phyloP scores from a whole-genome alignment of 2,113 vertebrate genomes.

The Calidris pygmaea region DNA sequence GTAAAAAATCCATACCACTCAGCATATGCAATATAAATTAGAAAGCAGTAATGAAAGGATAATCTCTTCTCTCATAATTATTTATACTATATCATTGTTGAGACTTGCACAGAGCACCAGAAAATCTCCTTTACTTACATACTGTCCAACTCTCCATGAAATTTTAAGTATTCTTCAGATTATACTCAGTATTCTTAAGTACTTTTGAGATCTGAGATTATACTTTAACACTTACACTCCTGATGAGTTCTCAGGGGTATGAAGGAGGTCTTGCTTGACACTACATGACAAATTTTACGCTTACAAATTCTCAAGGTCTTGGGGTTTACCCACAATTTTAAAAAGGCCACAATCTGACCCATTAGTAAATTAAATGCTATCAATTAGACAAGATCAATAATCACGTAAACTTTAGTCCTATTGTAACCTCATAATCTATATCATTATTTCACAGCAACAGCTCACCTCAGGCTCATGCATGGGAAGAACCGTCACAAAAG shows the following conservation, averaged over 20 bases:
- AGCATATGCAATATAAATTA: background rate
- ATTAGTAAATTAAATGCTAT: background rate
- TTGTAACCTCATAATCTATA: background rate
- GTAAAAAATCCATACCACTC: background rate
- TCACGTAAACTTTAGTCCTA: background rate
- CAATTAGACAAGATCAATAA: background rate
- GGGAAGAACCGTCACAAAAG: background rate
- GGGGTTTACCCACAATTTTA: background rate
- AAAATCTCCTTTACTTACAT: background rate
- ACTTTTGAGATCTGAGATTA: background rate
- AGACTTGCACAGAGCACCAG: background rate
- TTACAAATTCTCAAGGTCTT: background rate
- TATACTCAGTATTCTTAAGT: background rate
- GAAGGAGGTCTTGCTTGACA: background rate
- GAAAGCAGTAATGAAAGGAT: background rate
- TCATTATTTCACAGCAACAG: background rate
- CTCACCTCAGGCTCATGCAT: background rate
- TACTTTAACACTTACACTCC: background rate
- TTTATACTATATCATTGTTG: background rate
- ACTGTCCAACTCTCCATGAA: background rate
- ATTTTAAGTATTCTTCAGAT: background rate
- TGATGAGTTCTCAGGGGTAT: background rate
- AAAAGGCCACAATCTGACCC: background rate
- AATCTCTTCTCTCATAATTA: background rate
- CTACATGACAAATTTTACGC: background rate